Evolutionary conservation across 2,888 invertebrate genomes (phyloP).

Genomic region (Uloborus plumipes): DNA sequence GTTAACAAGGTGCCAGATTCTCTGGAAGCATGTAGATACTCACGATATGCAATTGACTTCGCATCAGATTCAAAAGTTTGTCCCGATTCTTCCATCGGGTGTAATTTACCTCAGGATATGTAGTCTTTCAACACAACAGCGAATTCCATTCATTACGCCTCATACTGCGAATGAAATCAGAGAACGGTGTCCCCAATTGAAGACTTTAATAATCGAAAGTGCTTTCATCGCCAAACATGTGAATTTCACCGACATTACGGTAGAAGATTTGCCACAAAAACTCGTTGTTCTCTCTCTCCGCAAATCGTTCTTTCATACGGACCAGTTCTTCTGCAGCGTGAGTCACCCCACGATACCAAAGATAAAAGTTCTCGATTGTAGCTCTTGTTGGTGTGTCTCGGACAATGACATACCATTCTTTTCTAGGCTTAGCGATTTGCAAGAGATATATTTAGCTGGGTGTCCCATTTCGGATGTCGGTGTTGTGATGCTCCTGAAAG

Average conservation of each 20-base stretch:
- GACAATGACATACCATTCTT: slow-evolving; percentile 57
- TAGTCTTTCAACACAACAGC: slow-evolving; percentile 41
- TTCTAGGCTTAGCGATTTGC: slow-evolving; percentile 48
- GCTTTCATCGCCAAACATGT: slow-evolving; percentile 54
- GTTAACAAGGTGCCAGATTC: slow-evolving; percentile 40
- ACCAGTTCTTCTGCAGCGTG: slow-evolving; percentile 59
- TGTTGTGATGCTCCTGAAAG: slow-evolving; percentile 27
- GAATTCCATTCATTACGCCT: slow-evolving; percentile 49
- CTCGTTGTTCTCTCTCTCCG: slow-evolving; percentile 43
- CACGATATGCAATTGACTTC: slow-evolving; percentile 57
- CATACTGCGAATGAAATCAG: slow-evolving; percentile 40
- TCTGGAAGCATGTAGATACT: slow-evolving; percentile 59
- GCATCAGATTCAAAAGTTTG: slow-evolving; percentile 51
- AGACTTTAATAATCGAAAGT: slow-evolving; percentile 52
- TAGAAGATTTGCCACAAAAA: slow-evolving; percentile 58
- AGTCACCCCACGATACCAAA: slow-evolving; percentile 57
- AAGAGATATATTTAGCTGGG: slow-evolving; percentile 45
- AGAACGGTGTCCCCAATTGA: slow-evolving; percentile 47
- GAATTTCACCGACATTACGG: slow-evolving; percentile 56
- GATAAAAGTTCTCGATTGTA: slow-evolving; percentile 51
- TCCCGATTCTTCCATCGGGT: slow-evolving; percentile 46
- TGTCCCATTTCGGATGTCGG: slow-evolving; percentile 47
- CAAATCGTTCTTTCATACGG: slow-evolving; percentile 58
- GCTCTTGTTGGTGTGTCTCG: slow-evolving; percentile 50
- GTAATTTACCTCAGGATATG: slow-evolving; percentile 48